Evolutionary conservation across 2,797 vertebrate species (phyloP).

Genomic region (Hippopotamyrus pictus): DNA sequence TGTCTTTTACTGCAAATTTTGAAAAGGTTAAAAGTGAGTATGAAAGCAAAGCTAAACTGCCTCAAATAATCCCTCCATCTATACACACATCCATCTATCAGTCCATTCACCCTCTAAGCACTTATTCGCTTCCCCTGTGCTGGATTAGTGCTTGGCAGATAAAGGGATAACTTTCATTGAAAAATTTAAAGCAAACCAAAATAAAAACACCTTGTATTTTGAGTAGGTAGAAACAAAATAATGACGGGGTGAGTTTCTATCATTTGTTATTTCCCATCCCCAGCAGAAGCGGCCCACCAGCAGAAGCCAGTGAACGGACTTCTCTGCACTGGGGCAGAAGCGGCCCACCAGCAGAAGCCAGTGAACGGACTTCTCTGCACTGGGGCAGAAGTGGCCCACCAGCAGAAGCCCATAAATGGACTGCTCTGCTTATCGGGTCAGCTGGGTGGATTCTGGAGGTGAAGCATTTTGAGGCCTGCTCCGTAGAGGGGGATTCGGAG

Average conservation of each 20-base stretch:
- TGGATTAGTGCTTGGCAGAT: neutral
- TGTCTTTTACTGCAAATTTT: neutral
- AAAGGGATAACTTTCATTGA: neutral
- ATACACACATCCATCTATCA: neutral
- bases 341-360: neutral
- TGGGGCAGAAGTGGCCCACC: neutral
- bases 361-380: neutral
- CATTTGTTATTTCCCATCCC: neutral
- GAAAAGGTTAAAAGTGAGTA: neutral
- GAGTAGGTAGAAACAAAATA: neutral
- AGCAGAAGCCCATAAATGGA: neutral
- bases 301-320: no score
- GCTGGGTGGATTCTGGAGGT: neutral
- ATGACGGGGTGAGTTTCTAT: neutral
- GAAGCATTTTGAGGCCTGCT: neutral
- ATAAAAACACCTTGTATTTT: neutral
- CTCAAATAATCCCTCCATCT: neutral
- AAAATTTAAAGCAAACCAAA: neutral
- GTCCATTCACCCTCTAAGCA: neutral
- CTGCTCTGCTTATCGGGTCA: neutral
- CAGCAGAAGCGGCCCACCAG: neutral
- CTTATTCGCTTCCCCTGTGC: neutral
- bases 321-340: neutral
- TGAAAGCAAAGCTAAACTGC: neutral
- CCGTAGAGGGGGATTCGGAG: neutral